Evolutionary conservation across 1,140 invertebrate genomes (phyloP), one percentile per base, ranked within the genome.

Genomic region (Eueides isabella): DNA sequence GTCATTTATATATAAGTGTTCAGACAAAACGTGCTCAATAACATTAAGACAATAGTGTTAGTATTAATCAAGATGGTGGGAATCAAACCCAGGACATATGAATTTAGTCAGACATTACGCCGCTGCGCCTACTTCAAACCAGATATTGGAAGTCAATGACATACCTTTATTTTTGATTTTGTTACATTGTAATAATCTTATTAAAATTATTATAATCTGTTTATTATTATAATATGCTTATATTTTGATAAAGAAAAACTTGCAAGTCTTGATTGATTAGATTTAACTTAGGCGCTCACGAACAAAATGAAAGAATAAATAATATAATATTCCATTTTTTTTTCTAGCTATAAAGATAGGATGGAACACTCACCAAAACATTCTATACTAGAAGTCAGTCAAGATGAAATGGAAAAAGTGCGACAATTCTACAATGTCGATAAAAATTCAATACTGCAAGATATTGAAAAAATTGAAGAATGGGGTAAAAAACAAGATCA

Each of bases 401-500:
- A 67, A 35, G 72, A 78, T 55, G 61, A 74, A 61, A 65, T 78
- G 41, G 29, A 33, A 7, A 35, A 29, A 35, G 26, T 72, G 5
- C 65, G 69, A 19, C 5, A 72, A 67, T 55, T 61, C n/a, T 64
- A 30, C n/a, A 65, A 75, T 70, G 41, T 75, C 26, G 44, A 78
- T 29, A 44, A n/a, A 26, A 61, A 44, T 3, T 30, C 31, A 31
- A 41, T 78, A 23, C 35, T 61, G 9, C 12, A 75, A 44, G 66
- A 67, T 23, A 29, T 78, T 1, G 67, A 74, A 48, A 55, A 67
- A 11, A 44, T 78, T n/a, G 44, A 65, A 12, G 64, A 78, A 29
- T 75, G 76, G 76, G 61, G 71, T 5, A 30, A 63, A 23, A 78
- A 75, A 29, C 64, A 78, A 65, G 71, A 67, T 5, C 76, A 75